Conservation (phyloP, 2,888 invertebrate species). For the Acanthosepion pharaonis region DNA sequence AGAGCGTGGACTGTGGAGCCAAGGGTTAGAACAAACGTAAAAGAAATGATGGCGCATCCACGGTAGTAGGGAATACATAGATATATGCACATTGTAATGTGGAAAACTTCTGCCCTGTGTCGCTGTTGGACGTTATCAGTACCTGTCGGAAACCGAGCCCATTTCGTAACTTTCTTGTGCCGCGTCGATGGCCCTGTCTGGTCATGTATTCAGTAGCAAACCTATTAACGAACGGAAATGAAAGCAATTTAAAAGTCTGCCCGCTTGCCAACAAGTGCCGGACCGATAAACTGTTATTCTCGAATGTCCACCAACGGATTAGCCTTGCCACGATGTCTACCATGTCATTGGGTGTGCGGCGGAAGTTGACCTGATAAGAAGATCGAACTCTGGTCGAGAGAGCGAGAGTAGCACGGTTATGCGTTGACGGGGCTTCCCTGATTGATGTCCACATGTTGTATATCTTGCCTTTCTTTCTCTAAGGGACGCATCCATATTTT, state of each 20-base stretch:
- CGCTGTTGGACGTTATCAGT: not conserved
- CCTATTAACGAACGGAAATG: slow-evolving; percentile 23
- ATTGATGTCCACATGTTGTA: not conserved
- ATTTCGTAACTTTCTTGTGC: not conserved
- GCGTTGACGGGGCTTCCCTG: not conserved
- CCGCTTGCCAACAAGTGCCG: slow-evolving; percentile 33
- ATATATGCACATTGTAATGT: not conserved
- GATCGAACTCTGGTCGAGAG: not conserved
- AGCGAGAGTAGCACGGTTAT: not conserved
- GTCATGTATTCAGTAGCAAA: slow-evolving; percentile 33
- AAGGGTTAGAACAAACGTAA: not conserved
- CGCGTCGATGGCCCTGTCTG: slow-evolving; percentile 33
- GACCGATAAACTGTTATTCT: slow-evolving; percentile 17
- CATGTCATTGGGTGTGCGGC: not conserved
- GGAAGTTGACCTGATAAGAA: slow-evolving; percentile 33
- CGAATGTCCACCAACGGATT: slow-evolving; percentile 9
- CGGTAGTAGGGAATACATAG: not conserved
- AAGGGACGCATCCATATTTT: not conserved
- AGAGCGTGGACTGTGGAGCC: not conserved
- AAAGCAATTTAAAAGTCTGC: slow-evolving; percentile 33
- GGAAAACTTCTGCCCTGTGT: not conserved
- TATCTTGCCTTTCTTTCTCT: not conserved
- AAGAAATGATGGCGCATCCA: not conserved
- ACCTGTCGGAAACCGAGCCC: not conserved
- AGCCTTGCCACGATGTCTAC: not conserved